These are phyloP conservation scores for Amiota communis DNA, from an alignment of 2,888 invertebrate genomes.

Conservation along the genomic window DNA sequence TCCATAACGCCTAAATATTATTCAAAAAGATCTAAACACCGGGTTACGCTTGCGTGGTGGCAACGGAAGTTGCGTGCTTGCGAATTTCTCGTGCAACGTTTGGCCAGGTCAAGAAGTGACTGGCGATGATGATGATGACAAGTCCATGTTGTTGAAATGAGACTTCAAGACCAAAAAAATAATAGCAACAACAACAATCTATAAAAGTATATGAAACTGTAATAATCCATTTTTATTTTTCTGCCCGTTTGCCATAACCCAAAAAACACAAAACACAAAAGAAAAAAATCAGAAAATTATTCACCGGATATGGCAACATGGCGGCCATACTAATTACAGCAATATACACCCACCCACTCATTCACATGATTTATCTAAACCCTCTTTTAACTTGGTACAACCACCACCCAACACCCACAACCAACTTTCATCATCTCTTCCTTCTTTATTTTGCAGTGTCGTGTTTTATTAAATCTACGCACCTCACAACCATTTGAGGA, in stretches of 20 bases:
- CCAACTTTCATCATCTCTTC: background rate
- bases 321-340: conserved; percentile 52
- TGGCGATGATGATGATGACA: conserved; percentile 45
- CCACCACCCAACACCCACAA: background rate
- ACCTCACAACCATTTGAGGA: conserved; percentile 96
- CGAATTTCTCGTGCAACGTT: conserved; percentile 46
- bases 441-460: conserved; percentile 78
- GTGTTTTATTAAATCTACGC: conserved; percentile 90
- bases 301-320: conserved; percentile 26
- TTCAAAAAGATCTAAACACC: background rate
- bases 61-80: conserved; percentile 64
- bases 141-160: conserved; percentile 39
- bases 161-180: conserved; percentile 8
- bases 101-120: conserved; percentile 45
- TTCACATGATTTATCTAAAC: conserved; percentile 26
- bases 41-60: conserved; percentile 16
- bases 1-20: too few species aligned
- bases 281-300: background rate
- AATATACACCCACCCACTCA: conserved; percentile 41
- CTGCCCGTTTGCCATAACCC: background rate
- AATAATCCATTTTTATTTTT: conserved; percentile 20
- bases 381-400: background rate
- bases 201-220: background rate
- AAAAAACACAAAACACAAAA: too few species aligned
- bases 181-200: background rate